These are phyloP conservation scores for Drosophila kurseongensis DNA, from an alignment of 1,140 invertebrate species.

Conservation along the genomic window DNA sequence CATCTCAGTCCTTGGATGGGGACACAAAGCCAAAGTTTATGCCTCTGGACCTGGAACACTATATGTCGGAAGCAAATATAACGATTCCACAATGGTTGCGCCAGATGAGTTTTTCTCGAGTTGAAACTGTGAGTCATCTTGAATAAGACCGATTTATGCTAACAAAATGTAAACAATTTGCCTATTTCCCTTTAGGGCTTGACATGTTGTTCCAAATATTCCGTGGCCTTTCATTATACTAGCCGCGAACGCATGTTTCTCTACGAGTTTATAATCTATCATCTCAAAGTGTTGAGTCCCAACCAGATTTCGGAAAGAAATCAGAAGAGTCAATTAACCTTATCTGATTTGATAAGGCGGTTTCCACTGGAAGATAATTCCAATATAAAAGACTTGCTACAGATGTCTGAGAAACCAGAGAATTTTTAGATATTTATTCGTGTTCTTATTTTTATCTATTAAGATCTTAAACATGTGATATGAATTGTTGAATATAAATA, in stretches of 20 bases:
- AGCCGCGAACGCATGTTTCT: slow-evolving; percentile 62
- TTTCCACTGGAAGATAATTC: slow-evolving; percentile 64
- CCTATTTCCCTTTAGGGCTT: slow-evolving; percentile 33
- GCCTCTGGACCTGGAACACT: slow-evolving; percentile 87
- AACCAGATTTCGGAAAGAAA: background rate
- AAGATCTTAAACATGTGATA: slow-evolving; percentile 19
- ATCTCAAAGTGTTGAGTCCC: slow-evolving; percentile 35
- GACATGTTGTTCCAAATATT: slow-evolving; percentile 64
- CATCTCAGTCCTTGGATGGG: slow-evolving; percentile 24
- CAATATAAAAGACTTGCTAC: slow-evolving; percentile 44
- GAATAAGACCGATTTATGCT: background rate
- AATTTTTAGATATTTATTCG: slow-evolving; percentile 50
- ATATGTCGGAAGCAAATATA: slow-evolving; percentile 34
- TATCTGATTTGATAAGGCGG: slow-evolving; percentile 34
- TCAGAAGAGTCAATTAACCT: slow-evolving; percentile 11
- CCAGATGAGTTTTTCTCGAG: slow-evolving; percentile 41
- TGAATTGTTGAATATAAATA: slow-evolving; percentile 13
- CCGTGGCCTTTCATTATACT: slow-evolving; percentile 66
- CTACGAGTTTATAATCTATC: slow-evolving; percentile 68
- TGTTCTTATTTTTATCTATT: slow-evolving; percentile 5
- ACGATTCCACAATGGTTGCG: slow-evolving; percentile 59
- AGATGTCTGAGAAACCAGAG: slow-evolving; percentile 58
- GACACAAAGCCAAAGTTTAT: slow-evolving; percentile 57
- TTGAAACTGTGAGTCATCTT: slow-evolving; percentile 44
- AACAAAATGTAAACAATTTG: background rate